phyloP scores from a whole-genome alignment of 64 coral and sea anemone genomes.

The Stylophora pistillata region DNA sequence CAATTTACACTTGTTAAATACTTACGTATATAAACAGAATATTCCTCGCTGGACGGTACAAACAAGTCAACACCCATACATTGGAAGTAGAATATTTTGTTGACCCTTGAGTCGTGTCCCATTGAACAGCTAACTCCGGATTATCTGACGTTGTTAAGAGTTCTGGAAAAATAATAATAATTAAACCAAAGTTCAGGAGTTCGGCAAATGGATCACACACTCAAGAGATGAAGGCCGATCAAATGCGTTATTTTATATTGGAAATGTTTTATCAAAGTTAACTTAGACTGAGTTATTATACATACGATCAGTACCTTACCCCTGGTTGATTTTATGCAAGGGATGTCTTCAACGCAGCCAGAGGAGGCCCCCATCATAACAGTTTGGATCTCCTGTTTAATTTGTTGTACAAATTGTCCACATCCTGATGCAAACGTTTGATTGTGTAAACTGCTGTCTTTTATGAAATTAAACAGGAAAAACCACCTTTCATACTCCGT shows the following conservation, averaged over 20 bases:
- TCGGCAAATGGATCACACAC: neutral
- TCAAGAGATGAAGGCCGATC: neutral
- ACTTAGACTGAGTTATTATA: no score
- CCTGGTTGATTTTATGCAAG: no score
- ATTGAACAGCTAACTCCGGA: neutral
- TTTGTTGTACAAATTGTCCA: neutral
- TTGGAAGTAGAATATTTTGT: neutral
- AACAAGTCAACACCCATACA: neutral
- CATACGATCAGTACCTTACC: no score
- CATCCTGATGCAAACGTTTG: neutral
- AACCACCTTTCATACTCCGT: neutral
- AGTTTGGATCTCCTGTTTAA: neutral
- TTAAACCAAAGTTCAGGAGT: neutral
- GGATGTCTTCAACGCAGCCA: no score
- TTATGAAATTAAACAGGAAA: no score
- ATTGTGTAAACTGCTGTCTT: neutral
- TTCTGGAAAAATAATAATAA: neutral
- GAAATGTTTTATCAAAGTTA: no score
- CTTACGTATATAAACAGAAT: conserved; percentile 4
- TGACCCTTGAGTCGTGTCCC: neutral
- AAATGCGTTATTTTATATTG: neutral
- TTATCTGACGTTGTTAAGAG: neutral
- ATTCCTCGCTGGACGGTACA: neutral
- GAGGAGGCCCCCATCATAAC: no score
- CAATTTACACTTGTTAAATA: neutral